Conservation (phyloP, 2,797 vertebrate genomes). For the Poecilia velifera region DNA sequence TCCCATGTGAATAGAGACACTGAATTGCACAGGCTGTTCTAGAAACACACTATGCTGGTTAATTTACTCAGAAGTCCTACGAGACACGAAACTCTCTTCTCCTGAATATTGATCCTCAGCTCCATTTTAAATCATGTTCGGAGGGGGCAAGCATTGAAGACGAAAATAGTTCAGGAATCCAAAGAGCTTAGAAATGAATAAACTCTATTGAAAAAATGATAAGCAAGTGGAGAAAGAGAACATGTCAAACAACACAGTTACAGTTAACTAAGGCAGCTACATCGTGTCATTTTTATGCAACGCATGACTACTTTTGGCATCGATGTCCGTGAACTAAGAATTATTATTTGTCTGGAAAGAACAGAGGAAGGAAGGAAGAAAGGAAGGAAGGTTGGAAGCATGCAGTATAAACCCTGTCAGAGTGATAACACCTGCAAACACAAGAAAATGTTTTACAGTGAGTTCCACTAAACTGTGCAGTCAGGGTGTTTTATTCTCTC, state of each 20-base stretch:
- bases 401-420: not conserved
- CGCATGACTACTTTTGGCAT: not conserved
- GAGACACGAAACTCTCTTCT: not conserved
- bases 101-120: not conserved
- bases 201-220: not conserved
- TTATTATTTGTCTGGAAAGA: not conserved
- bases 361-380: not conserved
- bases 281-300: not conserved
- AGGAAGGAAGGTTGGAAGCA: not conserved
- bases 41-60: not conserved
- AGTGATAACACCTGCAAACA: not conserved
- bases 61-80: not conserved
- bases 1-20: conserved; percentile 9
- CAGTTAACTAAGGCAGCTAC: not conserved
- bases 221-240: not conserved
- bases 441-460: not conserved
- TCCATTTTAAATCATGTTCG: not conserved
- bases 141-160: not conserved
- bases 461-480: not conserved
- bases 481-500: not conserved
- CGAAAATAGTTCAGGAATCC: not conserved
- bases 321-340: not conserved
- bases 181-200: not conserved
- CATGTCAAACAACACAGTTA: not conserved
- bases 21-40: not conserved